phyloP scores from a whole-genome alignment of 2,797 vertebrate species.

The Sternotherus odoratus region DNA sequence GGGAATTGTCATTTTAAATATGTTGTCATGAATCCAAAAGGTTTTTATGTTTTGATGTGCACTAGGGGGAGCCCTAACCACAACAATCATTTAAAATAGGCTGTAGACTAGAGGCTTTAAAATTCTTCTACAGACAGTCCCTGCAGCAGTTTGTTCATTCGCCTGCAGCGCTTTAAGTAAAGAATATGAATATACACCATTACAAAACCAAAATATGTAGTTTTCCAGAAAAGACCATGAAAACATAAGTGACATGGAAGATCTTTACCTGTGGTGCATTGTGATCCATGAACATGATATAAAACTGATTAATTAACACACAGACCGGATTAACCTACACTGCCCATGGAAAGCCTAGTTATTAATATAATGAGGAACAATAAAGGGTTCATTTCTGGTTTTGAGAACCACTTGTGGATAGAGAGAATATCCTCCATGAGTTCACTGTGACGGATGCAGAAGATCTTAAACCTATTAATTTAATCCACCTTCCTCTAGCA shows the following conservation, averaged over 20 bases:
- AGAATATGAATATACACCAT: not conserved
- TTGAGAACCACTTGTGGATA: not conserved
- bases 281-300: not conserved
- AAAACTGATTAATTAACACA: not conserved
- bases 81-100: constrained; percentile 25
- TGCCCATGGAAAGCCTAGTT: not conserved
- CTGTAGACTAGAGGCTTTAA: not conserved
- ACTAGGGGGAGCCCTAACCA: constrained; percentile 77
- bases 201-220: not conserved
- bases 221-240: not conserved
- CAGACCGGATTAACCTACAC: not conserved
- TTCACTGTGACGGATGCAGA: not conserved
- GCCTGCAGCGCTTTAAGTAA: not conserved
- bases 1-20: not conserved
- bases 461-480: not conserved
- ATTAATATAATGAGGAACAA: not conserved
- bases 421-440: not conserved
- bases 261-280: not conserved
- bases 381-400: not conserved
- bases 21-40: not conserved
- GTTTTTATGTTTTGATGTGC: constrained; percentile 19
- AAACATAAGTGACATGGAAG: not conserved
- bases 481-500: not conserved
- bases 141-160: not conserved
- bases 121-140: not conserved